These are phyloP conservation scores for Orcinus orca DNA, from an alignment of 2,113 vertebrate genomes.

Conservation along the genomic window DNA sequence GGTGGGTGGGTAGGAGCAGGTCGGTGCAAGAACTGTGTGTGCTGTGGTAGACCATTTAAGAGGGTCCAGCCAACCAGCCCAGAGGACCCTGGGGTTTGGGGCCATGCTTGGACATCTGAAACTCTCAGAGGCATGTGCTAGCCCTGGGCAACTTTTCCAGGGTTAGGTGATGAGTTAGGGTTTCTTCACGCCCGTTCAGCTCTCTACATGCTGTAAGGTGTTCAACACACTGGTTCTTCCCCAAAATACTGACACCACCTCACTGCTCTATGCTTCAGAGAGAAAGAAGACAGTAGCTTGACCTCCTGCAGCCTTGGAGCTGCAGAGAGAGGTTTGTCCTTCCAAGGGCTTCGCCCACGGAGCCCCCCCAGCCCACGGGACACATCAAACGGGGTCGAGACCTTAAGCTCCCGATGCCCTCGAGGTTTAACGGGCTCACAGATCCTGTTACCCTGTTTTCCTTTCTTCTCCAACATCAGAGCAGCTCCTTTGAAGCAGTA, in stretches of 20 bases:
- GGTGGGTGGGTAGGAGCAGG: not conserved
- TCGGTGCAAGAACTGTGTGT: rapidly evolving
- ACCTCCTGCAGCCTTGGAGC: rapidly evolving
- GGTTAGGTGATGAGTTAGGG: not conserved
- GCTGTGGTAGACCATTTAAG: not conserved
- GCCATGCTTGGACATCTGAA: not conserved
- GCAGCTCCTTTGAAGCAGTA: not conserved
- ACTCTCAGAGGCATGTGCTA: not conserved
- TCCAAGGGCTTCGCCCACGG: rapidly evolving
- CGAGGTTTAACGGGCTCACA: rapidly evolving
- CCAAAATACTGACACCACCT: not conserved
- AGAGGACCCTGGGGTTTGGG: not conserved
- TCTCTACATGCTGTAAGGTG: rapidly evolving
- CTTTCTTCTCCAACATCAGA: not conserved
- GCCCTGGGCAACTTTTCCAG: not conserved
- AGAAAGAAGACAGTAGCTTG: not conserved
- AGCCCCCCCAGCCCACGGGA: rapidly evolving
- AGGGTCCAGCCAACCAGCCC: not conserved
- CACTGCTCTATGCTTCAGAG: rapidly evolving
- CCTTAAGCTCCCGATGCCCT: not conserved
- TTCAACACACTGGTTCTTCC: not conserved
- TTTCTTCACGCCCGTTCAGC: rapidly evolving
- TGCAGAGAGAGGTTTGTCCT: not conserved
- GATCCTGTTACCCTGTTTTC: rapidly evolving
- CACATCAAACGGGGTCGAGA: rapidly evolving